Conservation (phyloP, 2,797 vertebrate genomes). For the Orestias chungarensis region DNA sequence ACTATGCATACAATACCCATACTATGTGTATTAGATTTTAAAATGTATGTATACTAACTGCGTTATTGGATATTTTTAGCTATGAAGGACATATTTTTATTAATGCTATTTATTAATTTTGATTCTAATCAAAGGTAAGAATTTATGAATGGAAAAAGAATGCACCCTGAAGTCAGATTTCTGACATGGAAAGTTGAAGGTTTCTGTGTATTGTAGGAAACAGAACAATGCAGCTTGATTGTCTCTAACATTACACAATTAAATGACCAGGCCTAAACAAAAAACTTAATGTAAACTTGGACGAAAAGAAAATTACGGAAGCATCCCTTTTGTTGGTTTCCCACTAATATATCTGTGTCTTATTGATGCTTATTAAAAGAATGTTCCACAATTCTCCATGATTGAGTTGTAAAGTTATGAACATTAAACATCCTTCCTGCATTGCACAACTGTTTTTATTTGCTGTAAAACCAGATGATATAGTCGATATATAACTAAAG, state of each 20-base stretch:
- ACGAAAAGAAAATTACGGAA: background rate
- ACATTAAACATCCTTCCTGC: background rate
- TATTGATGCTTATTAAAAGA: background rate
- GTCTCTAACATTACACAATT: background rate
- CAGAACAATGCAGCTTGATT: background rate
- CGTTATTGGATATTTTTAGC: background rate
- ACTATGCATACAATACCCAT: no score
- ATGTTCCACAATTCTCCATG: background rate
- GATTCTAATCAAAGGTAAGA: background rate
- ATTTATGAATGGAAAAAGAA: background rate
- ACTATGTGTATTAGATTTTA: no score
- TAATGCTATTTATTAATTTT: background rate
- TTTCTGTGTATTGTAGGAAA: background rate
- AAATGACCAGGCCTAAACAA: background rate
- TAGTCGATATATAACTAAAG: background rate
- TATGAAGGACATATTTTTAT: background rate
- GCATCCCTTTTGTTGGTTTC: background rate
- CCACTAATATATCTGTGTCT: background rate
- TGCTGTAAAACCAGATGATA: background rate
- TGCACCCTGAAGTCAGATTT: background rate
- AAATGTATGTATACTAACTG: background rate
- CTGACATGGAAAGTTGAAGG: background rate
- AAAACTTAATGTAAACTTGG: background rate
- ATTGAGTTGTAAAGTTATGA: background rate
- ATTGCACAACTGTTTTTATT: background rate